phyloP scores from a whole-genome alignment of 2,113 vertebrate genomes.

The Rhynchopsitta pachyrhyncha region DNA sequence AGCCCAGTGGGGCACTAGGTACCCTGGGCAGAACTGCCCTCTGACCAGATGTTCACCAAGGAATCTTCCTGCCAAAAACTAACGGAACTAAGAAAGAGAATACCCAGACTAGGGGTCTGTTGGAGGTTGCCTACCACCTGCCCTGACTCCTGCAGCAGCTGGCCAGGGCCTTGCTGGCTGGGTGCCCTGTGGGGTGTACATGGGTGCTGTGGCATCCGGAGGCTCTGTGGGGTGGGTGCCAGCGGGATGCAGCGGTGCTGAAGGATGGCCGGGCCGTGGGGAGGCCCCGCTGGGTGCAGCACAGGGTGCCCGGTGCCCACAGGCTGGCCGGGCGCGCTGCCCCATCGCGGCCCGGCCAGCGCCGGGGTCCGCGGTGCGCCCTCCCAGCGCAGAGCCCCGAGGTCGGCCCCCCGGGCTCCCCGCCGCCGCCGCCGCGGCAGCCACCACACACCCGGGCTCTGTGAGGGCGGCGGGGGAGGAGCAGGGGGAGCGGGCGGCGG shows the following conservation, averaged over 20 bases:
- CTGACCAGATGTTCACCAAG: background rate
- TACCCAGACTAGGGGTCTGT: background rate
- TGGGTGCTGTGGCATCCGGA: background rate
- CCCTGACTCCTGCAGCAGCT: background rate
- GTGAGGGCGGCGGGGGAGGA: background rate
- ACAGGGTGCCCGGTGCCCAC: background rate
- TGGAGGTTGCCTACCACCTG: background rate
- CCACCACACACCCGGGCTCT: background rate
- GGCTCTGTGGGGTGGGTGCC: fast-evolving
- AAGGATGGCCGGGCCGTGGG: background rate
- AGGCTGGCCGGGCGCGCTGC: background rate
- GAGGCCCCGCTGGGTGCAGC: background rate
- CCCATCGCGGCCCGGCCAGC: background rate
- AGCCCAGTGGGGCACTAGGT: fast-evolving
- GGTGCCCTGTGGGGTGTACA: background rate
- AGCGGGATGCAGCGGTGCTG: background rate
- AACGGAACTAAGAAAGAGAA: background rate
- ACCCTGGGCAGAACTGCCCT: background rate
- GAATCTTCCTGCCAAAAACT: background rate
- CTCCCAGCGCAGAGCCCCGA: background rate
- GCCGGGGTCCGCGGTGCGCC: background rate
- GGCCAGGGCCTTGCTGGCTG: too few relatives aligned
- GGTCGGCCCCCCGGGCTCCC: background rate
- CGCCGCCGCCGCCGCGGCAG: background rate
- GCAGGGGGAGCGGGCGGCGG: background rate